Evolutionary conservation across 2,888 invertebrate species (phyloP), one percentile per base, ranked within the genome.

Genomic region (Platypus cylindrus): DNA sequence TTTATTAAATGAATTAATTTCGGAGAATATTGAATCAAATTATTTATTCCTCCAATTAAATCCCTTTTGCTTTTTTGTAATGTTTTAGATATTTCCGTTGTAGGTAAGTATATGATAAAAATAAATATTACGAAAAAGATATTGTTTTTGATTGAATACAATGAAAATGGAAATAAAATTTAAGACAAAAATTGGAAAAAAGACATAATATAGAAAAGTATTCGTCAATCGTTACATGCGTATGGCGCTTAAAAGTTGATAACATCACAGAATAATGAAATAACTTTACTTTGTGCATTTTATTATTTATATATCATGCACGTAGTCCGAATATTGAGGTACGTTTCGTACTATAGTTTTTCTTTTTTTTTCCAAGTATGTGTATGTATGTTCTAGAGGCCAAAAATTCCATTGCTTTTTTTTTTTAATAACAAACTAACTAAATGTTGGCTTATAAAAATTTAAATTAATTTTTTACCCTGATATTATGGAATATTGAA

Each of bases 161-260:
- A n/a, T n/a, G n/a, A n/a, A n/a, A n/a, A n/a, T n/a, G n/a, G n/a
- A n/a, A n/a, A n/a, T n/a, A n/a, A n/a, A n/a, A n/a, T n/a, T n/a
- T n/a, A n/a, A n/a, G n/a, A n/a, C n/a, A n/a, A n/a, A n/a, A n/a
- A n/a, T n/a, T n/a, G n/a, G n/a, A n/a, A n/a, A n/a, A n/a, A n/a
- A n/a, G n/a, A n/a, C n/a, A n/a, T n/a, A n/a, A n/a, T n/a, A 48
- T 46, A 44, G 38, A 45, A 45, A 43, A 45, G 44, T 48, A 49
- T 51, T 55, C 53, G 53, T 56, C 50, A 49, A 56, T 55, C 55
- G 56, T 56, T 53, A 53, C 49, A 50, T 53, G 60, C 59, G n/a
- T 51, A 58, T 59, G 59, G 58, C 60, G 58, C 59, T 40, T 37
- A 53, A 53, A 53, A 53, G 53, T n/a, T 54, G 60, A 58, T 59